Conservation (phyloP, 1,140 invertebrate species). For the Drosophila punjabiensis region DNA sequence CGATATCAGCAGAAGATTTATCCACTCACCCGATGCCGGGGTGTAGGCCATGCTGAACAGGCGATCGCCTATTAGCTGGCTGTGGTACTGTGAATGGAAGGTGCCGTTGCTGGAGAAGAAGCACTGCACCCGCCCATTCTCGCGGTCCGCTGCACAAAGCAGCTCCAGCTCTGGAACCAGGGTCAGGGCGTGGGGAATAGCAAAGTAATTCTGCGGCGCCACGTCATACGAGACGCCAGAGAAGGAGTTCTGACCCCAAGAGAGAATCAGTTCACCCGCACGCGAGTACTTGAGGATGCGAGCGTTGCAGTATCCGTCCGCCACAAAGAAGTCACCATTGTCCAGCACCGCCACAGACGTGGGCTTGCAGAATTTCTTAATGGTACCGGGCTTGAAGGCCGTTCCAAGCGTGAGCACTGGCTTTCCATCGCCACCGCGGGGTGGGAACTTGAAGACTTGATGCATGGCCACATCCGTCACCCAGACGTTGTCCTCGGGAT, state of each 20-base stretch:
- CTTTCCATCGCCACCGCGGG: conserved; percentile 77
- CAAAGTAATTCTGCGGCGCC: conserved; percentile 88
- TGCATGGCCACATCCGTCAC: conserved; percentile 96
- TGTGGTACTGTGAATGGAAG: conserved; percentile 87
- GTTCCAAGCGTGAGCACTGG: conserved; percentile 86
- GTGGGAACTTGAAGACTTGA: conserved; percentile 93
- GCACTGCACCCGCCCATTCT: conserved; percentile 94
- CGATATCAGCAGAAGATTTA: conserved; percentile 31
- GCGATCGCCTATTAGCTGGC: conserved; percentile 87
- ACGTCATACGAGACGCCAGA: conserved; percentile 67
- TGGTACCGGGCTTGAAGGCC: conserved; percentile 92
- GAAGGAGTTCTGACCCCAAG: conserved; percentile 88
- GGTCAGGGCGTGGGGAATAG: conserved; percentile 93
- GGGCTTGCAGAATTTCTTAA: conserved; percentile 97
- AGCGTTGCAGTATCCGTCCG: conserved; percentile 98
- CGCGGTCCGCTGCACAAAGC: conserved; percentile 95
- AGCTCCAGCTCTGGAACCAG: conserved; percentile 90
- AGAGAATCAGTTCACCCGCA: conserved; percentile 89
- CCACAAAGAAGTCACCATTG: conserved; percentile 96
- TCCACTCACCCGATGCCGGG: conserved; percentile 78
- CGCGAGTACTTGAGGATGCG: conserved; percentile 94
- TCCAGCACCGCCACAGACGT: conserved; percentile 94
- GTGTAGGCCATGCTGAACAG: conserved; percentile 91
- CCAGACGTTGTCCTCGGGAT: conserved; percentile 93
- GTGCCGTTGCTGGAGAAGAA: conserved; percentile 89